These are phyloP conservation scores for Caenorhabditis virilis DNA, from an alignment of 2,888 invertebrate genomes.

Conservation along the genomic window DNA sequence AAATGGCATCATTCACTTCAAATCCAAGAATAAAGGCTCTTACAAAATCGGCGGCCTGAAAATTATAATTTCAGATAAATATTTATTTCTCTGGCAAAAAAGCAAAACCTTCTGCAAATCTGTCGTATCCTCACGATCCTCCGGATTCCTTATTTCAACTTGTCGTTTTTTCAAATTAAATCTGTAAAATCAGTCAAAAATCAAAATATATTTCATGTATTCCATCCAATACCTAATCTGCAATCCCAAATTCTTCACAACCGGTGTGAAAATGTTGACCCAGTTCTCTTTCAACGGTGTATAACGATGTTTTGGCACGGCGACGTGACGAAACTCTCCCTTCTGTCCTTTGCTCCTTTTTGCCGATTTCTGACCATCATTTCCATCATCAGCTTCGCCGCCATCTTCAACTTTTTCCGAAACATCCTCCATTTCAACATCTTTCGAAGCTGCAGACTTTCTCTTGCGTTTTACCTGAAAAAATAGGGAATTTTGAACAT, in stretches of 20 bases:
- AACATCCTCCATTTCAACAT: conserved; percentile 52
- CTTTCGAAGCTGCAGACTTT: conserved; percentile 27
- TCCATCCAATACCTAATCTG: too few relatives aligned
- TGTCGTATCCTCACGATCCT: conserved; percentile 81
- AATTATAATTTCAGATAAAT: neutral
- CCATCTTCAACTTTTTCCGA: conserved; percentile 13
- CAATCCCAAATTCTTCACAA: conserved; percentile 90
- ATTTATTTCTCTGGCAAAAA: too few relatives aligned
- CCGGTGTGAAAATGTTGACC: conserved; percentile 92
- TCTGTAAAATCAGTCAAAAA: too few relatives aligned
- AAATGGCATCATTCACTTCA: conserved; percentile 86
- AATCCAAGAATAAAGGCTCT: conserved; percentile 94
- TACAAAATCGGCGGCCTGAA: conserved; percentile 91
- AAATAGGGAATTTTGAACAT: too few relatives aligned
- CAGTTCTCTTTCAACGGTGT: conserved; percentile 93
- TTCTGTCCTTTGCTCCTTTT: conserved; percentile 51
- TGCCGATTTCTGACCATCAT: conserved; percentile 5
- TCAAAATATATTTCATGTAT: too few relatives aligned
- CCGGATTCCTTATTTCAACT: conserved; percentile 79
- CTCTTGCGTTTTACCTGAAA: conserved; percentile 53
- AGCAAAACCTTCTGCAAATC: conserved; percentile 56
- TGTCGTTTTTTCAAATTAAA: conserved; percentile 89
- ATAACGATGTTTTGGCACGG: conserved; percentile 91
- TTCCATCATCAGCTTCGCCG: conserved; percentile 8
- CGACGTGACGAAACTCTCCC: conserved; percentile 60